Evolutionary conservation across 2,113 vertebrate genomes (phyloP).

Genomic region (Salvelinus alpinus): DNA sequence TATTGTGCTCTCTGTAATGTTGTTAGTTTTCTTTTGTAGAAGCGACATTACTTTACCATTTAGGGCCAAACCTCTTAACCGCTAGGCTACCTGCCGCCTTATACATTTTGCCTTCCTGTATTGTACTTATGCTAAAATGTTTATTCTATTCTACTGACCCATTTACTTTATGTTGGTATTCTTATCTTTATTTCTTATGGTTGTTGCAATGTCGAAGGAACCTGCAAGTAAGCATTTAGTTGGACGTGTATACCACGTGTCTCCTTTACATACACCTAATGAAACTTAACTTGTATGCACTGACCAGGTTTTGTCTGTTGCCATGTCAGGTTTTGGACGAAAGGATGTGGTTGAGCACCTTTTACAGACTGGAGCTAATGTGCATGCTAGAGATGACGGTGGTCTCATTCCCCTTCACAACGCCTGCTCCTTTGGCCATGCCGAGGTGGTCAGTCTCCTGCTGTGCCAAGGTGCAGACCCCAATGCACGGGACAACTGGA

Average conservation of each 20-base stretch:
- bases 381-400: conserved; percentile 93
- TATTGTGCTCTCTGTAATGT: no score
- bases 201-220: background rate
- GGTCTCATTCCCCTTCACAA: conserved; percentile 97
- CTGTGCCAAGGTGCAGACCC: conserved; percentile 96
- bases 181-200: no score
- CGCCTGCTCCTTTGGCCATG: conserved; percentile 96
- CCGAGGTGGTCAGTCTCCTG: conserved; percentile 94
- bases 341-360: conserved; percentile 98
- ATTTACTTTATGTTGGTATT: no score
- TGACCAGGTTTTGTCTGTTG: background rate
- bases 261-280: no score
- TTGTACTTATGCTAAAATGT: no score
- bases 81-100: no score
- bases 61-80: no score
- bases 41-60: no score
- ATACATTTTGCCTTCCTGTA: no score
- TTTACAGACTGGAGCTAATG: conserved; percentile 94
- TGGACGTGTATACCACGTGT: no score
- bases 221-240: background rate
- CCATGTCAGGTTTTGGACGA: conserved; percentile 88
- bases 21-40: no score
- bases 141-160: no score
- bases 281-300: background rate
- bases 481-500: conserved; percentile 98